Evolutionary conservation across 2,113 vertebrate species (phyloP).

Genomic region (Sceloporus undulatus): DNA sequence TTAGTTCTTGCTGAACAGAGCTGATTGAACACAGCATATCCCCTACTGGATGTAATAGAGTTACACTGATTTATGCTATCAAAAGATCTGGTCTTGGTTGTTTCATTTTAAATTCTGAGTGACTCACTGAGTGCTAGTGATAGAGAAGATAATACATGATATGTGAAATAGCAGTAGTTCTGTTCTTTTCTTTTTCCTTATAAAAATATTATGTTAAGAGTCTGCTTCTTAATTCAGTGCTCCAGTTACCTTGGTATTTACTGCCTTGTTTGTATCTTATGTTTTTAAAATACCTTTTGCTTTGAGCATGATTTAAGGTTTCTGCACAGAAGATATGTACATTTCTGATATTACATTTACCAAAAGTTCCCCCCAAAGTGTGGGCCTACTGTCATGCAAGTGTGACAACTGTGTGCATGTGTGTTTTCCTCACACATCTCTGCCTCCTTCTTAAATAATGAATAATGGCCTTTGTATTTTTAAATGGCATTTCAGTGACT

Average conservation of each 20-base stretch:
- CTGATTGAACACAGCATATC: background rate
- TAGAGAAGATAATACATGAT: background rate
- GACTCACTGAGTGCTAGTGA: background rate
- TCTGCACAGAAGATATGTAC: slow-evolving; percentile 58
- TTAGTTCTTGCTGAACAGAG: background rate
- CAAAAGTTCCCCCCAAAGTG: slow-evolving; percentile 58
- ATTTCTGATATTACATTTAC: slow-evolving; percentile 56
- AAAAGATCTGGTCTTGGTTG: background rate
- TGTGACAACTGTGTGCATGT: slow-evolving; percentile 31
- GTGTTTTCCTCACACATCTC: slow-evolving; percentile 57
- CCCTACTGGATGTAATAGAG: background rate
- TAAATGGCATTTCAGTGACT: slow-evolving; percentile 71
- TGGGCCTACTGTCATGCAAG: slow-evolving; percentile 55
- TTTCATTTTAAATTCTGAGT: slow-evolving; percentile 13
- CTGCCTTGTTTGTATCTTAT: slow-evolving; percentile 26
- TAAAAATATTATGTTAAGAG: background rate
- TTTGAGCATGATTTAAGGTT: slow-evolving; percentile 61
- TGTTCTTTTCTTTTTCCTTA: background rate
- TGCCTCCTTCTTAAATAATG: slow-evolving; percentile 71
- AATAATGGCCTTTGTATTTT: slow-evolving; percentile 73
- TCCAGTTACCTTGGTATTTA: slow-evolving; percentile 35
- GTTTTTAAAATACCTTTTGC: background rate
- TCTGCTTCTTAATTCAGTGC: slow-evolving; percentile 6
- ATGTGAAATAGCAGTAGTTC: slow-evolving; percentile 13
- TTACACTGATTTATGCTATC: background rate